A percentile compares a stretch with the other conserved stretches of the same genome.
Conservation (phyloP, 2,888 invertebrate genomes). For the Folsomia candida region DNA sequence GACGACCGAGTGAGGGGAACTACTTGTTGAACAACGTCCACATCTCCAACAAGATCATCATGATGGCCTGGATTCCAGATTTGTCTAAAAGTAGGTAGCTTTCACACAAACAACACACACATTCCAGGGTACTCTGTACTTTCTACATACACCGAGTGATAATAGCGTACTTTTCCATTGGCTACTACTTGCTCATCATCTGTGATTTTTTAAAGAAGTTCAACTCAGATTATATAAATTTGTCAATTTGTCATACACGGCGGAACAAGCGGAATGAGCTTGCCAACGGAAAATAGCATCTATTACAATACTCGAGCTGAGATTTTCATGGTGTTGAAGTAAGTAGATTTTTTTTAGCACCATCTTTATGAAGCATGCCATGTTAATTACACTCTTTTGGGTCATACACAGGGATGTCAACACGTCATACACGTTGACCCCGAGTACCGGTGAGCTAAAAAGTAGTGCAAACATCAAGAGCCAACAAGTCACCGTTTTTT, state of each 20-base stretch:
- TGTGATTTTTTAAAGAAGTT: too few species aligned
- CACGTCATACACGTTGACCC: background rate
- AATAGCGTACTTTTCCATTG: too few species aligned
- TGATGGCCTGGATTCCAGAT: too few species aligned
- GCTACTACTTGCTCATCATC: too few species aligned
- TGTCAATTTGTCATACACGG: too few species aligned
- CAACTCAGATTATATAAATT: too few species aligned
- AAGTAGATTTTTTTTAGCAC: constrained; percentile 10
- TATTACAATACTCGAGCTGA: constrained; percentile 32
- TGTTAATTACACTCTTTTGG: background rate
- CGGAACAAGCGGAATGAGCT: background rate
- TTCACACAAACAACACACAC: too few species aligned
- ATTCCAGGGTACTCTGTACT: too few species aligned
- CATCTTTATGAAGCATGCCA: background rate
- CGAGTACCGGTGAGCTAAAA: constrained; percentile 29
- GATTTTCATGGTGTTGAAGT: constrained; percentile 42
- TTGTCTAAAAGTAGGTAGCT: too few species aligned
- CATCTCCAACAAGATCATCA: too few species aligned
- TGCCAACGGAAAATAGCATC: background rate
- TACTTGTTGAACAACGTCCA: background rate
- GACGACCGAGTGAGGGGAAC: background rate
- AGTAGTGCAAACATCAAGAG: constrained; percentile 21
- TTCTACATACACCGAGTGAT: too few species aligned
- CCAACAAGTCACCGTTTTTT: constrained; percentile 25
- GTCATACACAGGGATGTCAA: background rate